These are phyloP conservation scores for Trachemys scripta DNA, from an alignment of 2,113 vertebrate genomes.

Conservation along the genomic window DNA sequence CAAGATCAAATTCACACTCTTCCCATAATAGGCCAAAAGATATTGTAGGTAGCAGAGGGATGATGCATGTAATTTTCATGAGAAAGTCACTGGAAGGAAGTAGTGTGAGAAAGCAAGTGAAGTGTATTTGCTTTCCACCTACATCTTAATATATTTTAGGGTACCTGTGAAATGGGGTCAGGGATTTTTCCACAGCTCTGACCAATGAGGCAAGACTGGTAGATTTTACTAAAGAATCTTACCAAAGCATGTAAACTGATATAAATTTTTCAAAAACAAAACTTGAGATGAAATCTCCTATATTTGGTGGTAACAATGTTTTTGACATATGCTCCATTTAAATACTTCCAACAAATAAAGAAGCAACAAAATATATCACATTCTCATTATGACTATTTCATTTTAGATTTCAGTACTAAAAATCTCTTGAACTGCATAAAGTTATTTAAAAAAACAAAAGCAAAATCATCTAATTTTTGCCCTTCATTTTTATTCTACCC, in stretches of 20 bases:
- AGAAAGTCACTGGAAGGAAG: neutral
- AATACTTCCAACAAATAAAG: neutral
- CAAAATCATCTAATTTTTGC: neutral
- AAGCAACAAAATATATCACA: accelerated
- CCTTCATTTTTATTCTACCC: neutral
- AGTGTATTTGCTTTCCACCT: neutral
- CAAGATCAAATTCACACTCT: neutral
- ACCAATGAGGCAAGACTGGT: neutral
- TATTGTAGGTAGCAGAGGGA: neutral
- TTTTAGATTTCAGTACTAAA: neutral
- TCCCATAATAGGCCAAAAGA: neutral
- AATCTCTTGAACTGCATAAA: accelerated
- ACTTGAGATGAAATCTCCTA: neutral
- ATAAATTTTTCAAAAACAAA: neutral
- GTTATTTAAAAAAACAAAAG: neutral
- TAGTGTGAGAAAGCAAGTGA: neutral
- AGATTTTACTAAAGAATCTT: accelerated
- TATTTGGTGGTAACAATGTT: neutral
- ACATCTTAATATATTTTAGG: neutral
- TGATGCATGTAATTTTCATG: neutral
- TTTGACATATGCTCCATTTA: accelerated
- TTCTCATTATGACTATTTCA: neutral
- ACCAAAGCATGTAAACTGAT: neutral
- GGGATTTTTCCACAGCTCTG: neutral
- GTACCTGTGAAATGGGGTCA: neutral